Evolutionary conservation across 2,113 vertebrate genomes (phyloP), one percentile per base, ranked within the genome.

Genomic region (Hirundichthys speculiger): DNA sequence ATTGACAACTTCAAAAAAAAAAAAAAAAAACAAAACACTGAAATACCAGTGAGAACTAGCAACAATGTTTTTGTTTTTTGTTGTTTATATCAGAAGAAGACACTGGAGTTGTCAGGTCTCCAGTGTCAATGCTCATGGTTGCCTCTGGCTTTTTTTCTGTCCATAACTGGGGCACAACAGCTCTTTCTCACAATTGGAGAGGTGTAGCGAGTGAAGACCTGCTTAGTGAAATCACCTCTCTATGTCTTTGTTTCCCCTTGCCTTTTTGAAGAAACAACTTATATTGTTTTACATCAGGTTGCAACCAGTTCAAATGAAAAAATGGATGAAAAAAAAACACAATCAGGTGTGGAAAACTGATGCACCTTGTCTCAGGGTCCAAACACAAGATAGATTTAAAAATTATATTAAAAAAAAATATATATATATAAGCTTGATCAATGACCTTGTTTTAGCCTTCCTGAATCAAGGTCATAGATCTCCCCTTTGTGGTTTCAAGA

Each of bases 391-490:
- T 43, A 46, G 43, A 64, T 43, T 40, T 50, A 66, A 68, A 75
- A 50, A 53, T 47, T 62, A 64, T 25, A n/a, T 12, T 3, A 47
- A 54, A 61, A 49, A 39, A 50, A 12, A 16, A 54, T 1, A 66
- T 72, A 69, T 60, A n/a, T n/a, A n/a, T n/a, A n/a, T n/a, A n/a
- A n/a, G n/a, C n/a, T n/a, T n/a, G n/a, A n/a, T n/a, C n/a, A n/a
- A n/a, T n/a, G n/a, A n/a, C n/a, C 60, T 30, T 20, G 20, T 7
- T 30, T 14, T 16, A 20, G 22, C 39, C 41, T 16, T 56, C 63
- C 24, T 59, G 64, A 56, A 65, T 68, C 45, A 48, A 45, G 55
- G 59, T 75, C 64, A 40, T 74, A 58, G 70, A 46, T 69, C 20
- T 47, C 63, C 39, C 43, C 19, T 34, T 21, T 69, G 45, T 52